phyloP scores from a whole-genome alignment of 1,140 invertebrate species.

The Bilobella aurantiaca region DNA sequence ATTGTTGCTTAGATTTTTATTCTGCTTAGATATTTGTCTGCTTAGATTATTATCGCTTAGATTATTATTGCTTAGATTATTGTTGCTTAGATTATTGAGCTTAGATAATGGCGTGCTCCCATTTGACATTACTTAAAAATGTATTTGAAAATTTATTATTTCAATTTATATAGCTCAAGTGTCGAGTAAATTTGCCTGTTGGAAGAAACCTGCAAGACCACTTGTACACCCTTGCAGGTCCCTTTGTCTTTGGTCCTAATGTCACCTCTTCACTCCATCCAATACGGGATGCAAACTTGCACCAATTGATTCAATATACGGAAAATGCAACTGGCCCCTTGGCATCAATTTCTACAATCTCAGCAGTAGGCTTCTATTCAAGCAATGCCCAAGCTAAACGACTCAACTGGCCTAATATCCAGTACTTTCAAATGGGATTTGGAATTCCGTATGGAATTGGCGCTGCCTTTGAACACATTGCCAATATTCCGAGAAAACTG shows the following conservation, averaged over 20 bases:
- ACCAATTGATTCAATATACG: neutral
- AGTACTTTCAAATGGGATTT: neutral
- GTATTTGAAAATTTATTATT: neutral
- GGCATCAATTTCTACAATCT: neutral
- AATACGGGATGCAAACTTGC: neutral
- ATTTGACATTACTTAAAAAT: too few relatives aligned
- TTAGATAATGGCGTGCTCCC: too few relatives aligned
- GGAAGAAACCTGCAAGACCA: constrained; percentile 22
- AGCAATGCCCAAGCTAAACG: neutral
- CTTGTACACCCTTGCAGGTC: constrained; percentile 11
- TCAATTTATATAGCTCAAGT: constrained; percentile 8
- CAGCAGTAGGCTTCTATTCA: neutral
- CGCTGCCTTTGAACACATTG: neutral
- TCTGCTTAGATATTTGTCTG: too few relatives aligned
- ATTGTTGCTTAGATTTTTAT: too few relatives aligned
- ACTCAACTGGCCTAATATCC: neutral
- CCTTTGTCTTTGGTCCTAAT: constrained; percentile 20
- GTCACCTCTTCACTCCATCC: constrained; percentile 9
- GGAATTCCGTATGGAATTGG: neutral
- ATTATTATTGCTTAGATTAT: too few relatives aligned
- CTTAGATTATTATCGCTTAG: too few relatives aligned
- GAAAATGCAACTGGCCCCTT: neutral
- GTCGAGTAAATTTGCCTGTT: constrained; percentile 14
- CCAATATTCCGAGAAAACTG: neutral
- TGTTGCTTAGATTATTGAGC: too few relatives aligned